Evolutionary conservation across 2,797 vertebrate genomes (phyloP).

Genomic region (Micropoecilia bifurca): DNA sequence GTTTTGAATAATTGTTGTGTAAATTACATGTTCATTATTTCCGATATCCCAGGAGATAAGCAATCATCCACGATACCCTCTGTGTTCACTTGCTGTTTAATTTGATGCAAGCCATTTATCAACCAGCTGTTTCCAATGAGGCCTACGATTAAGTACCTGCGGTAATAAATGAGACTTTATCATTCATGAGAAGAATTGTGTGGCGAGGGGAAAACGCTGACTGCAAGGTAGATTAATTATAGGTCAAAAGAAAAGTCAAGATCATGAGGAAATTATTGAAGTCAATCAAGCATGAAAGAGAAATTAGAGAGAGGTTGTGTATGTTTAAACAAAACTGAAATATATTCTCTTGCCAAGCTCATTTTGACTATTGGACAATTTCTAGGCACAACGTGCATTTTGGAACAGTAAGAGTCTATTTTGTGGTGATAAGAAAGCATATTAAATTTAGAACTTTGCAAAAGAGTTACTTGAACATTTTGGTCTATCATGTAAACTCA

Average conservation of each 20-base stretch:
- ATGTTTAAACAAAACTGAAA: constrained; percentile 7
- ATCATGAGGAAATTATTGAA: constrained; percentile 36
- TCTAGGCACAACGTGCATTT: not conserved
- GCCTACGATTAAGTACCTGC: constrained; percentile 74
- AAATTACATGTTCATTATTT: constrained; percentile 60
- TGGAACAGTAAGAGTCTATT: not conserved
- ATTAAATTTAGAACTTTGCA: not conserved
- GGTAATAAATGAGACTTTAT: constrained; percentile 76
- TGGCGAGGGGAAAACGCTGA: constrained; percentile 24
- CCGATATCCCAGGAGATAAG: constrained; percentile 59
- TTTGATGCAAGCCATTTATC: constrained; percentile 80
- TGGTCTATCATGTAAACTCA: not conserved
- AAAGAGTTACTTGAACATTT: not conserved
- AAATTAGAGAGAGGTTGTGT: constrained; percentile 1
- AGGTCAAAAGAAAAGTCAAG: constrained; percentile 60
- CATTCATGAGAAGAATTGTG: constrained; percentile 69
- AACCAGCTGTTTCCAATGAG: constrained; percentile 79
- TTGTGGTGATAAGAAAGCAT: not conserved
- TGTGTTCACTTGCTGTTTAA: constrained; percentile 74
- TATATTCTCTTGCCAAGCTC: not conserved
- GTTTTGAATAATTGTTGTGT: constrained; percentile 53
- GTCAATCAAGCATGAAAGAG: constrained; percentile 10
- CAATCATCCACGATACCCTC: constrained; percentile 62
- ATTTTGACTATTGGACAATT: not conserved
- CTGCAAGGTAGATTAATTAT: constrained; percentile 56